Evolutionary conservation across 2,113 vertebrate species (phyloP).

Genomic region (Saccopteryx bilineata): DNA sequence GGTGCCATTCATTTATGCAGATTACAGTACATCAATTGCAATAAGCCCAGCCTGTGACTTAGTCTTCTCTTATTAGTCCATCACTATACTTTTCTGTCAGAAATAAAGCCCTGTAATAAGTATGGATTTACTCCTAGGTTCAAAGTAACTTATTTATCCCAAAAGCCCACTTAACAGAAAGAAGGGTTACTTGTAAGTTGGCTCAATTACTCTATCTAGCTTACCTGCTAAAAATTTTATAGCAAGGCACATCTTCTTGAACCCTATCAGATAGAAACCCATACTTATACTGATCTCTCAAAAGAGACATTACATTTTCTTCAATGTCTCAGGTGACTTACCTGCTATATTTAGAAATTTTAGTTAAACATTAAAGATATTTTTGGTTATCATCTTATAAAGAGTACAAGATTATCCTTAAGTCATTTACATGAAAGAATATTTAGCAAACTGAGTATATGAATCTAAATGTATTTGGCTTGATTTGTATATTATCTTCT

Average conservation of each 20-base stretch:
- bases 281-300: too few species aligned
- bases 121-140: background rate
- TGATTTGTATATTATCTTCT: background rate
- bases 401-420: background rate
- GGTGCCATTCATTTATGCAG: background rate
- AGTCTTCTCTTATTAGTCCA: background rate
- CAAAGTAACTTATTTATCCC: background rate
- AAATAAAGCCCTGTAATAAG: background rate
- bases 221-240: background rate
- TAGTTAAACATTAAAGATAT: background rate
- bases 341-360: background rate
- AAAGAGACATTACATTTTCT: too few species aligned
- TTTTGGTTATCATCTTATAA: background rate
- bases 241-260: too few species aligned
- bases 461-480: background rate
- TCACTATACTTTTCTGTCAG: background rate
- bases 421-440: background rate
- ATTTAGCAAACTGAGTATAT: background rate
- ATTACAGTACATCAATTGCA: background rate
- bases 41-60: background rate
- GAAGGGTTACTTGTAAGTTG: background rate
- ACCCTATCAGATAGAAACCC: too few species aligned
- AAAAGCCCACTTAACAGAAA: background rate
- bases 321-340: too few species aligned
- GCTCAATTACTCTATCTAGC: background rate